Conservation (phyloP, 2,888 invertebrate genomes). For the Drosophila lacicola region DNA sequence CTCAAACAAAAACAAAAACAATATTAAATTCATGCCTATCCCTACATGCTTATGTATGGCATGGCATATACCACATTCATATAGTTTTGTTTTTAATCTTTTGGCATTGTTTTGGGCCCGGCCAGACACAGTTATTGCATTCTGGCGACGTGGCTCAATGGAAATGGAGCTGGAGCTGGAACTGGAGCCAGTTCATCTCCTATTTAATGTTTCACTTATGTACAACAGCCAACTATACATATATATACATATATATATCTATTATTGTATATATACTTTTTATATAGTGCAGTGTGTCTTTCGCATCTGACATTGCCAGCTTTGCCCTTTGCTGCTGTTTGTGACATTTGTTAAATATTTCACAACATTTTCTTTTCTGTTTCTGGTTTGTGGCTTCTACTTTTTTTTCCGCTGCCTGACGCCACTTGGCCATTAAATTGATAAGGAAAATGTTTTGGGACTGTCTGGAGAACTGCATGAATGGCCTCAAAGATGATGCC, state of each 20-base stretch:
- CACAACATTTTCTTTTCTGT: conserved; percentile 13
- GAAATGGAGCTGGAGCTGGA: conserved; percentile 14
- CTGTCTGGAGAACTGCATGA: conserved; percentile 64
- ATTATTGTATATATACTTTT: conserved; percentile 2
- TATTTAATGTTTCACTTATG: conserved; percentile 51
- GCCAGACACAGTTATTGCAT: conserved; percentile 76
- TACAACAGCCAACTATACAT: conserved; percentile 9
- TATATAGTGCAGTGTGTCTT: conserved; percentile 57
- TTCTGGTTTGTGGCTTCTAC: conserved; percentile 9
- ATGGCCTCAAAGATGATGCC: conserved; percentile 55
- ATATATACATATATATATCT: neutral
- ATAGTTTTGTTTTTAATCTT: conserved; percentile 75
- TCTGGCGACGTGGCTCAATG: conserved; percentile 59
- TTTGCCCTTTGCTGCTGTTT: conserved; percentile 58
- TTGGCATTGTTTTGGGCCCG: conserved; percentile 64
- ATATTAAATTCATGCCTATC: conserved; percentile 3
- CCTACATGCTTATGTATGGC: neutral
- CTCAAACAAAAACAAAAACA: conserved; percentile 45
- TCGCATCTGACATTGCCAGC: conserved; percentile 19
- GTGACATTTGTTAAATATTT: conserved; percentile 64
- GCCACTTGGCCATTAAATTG: conserved; percentile 83
- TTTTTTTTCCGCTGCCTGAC: conserved; percentile 53
- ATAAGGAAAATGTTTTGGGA: conserved; percentile 67
- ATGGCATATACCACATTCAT: conserved; percentile 9
- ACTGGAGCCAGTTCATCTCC: conserved; percentile 32